Conservation (phyloP, 2,797 vertebrate genomes). For the Platalea minor region DNA sequence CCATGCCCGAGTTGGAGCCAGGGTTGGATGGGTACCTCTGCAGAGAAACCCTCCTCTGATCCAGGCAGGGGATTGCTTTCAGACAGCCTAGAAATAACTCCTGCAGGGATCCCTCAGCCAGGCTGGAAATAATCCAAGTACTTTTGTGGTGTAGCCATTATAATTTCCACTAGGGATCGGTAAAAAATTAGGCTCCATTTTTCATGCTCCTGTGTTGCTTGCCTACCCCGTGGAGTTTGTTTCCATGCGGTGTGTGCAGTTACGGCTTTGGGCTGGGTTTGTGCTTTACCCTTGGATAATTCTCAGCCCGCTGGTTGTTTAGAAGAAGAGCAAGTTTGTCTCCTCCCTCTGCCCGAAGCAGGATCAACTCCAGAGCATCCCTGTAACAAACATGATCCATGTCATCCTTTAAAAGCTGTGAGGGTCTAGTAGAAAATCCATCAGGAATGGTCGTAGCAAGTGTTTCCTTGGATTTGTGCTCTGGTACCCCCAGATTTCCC, state of each 20-base stretch:
- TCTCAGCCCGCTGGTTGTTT: neutral
- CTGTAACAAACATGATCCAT: rapidly evolving
- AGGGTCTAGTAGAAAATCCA: neutral
- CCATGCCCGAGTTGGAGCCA: neutral
- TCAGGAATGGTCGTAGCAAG: rapidly evolving
- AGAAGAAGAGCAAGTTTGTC: neutral
- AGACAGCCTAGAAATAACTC: neutral
- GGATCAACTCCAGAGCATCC: neutral
- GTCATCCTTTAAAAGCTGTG: neutral
- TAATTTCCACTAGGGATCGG: neutral
- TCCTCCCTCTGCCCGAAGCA: neutral
- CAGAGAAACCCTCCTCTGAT: neutral
- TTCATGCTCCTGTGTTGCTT: neutral
- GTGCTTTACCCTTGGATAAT: neutral
- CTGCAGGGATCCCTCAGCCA: neutral
- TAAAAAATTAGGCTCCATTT: neutral
- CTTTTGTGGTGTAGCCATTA: neutral
- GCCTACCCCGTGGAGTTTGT: neutral
- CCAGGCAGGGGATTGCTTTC: neutral
- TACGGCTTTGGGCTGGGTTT: neutral
- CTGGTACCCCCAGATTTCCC: neutral
- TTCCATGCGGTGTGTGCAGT: neutral
- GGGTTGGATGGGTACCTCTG: neutral
- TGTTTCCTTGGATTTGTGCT: neutral
- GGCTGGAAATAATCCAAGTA: neutral